Evolutionary conservation across 1,140 invertebrate genomes (phyloP), one percentile per base, ranked within the genome.

Genomic region (Listronotus bonariensis): DNA sequence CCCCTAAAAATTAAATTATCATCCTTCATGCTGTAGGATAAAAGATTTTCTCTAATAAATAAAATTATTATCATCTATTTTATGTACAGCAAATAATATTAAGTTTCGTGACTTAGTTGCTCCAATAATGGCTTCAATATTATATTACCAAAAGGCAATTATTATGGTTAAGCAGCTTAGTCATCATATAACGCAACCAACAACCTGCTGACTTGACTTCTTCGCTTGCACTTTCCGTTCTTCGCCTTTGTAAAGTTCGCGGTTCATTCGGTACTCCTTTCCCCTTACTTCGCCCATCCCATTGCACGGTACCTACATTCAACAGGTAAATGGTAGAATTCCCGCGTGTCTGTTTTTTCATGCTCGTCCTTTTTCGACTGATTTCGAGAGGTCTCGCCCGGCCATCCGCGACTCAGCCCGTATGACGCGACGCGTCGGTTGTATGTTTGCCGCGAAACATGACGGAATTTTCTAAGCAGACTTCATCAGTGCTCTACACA

Each of bases 391-490:
- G 63, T 41, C 63, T 59, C 63, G 63, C 26, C 31, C 26, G 14
- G 14, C 48, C 62, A 65, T 38, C 42, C 36, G 34, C 60, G 53
- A 57, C 63, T 65, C 26, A 65, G 55, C 55, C 54, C 54, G 63
- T 55, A 59, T 65, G 55, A 48, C 55, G 63, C 63, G 63, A 34
- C 63, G 55, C 63, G 46, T 65, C 63, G 60, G 60, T n/a, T 63
- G 60, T 63, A 14, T 54, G 36, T 61, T 51, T 41, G 12, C 48
- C 58, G 42, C 43, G 26, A 54, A 61, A 61, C 49, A 63, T 63
- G 43, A 46, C 43, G 58, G 55, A 65, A 65, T 58, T 65, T 65
- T 65, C 53, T 18, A 57, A 45, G 15, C 40, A 34, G 53, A 20
- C 63, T 12, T 64, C 61, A 64, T 57, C 62, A 65, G 60, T 63